Evolutionary conservation across 2,113 vertebrate species (phyloP).

Genomic region (Caloenas nicobarica): DNA sequence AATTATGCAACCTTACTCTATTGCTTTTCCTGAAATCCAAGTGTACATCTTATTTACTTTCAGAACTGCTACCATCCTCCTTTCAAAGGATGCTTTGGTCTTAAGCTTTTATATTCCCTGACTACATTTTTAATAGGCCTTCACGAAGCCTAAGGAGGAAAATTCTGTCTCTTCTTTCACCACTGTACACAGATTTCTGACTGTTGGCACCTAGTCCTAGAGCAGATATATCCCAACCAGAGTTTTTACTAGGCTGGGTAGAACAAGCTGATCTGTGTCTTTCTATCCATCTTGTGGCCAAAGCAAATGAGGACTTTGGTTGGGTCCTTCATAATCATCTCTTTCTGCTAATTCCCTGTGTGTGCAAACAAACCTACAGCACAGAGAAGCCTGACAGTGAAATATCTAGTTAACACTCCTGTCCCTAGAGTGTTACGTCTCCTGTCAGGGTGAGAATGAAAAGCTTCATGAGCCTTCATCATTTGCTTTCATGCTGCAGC

Average conservation of each 20-base stretch:
- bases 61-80: neutral
- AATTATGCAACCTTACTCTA: neutral
- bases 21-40: neutral
- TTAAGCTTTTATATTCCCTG: neutral
- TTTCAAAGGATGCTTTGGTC: neutral
- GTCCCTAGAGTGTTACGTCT: rapidly evolving
- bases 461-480: neutral
- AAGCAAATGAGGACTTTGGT: neutral
- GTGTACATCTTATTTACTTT: neutral
- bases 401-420: neutral
- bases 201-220: neutral
- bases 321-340: neutral
- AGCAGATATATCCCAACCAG: neutral
- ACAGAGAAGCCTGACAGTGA: neutral
- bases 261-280: neutral
- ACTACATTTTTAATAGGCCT: neutral
- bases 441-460: neutral
- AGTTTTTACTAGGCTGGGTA: neutral
- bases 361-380: neutral
- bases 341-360: neutral
- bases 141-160: neutral
- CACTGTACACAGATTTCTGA: neutral
- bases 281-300: neutral
- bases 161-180: neutral
- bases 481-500: neutral